Evolutionary conservation across 1,140 invertebrate species (phyloP).

Genomic region (Protaetia brevitarsis): DNA sequence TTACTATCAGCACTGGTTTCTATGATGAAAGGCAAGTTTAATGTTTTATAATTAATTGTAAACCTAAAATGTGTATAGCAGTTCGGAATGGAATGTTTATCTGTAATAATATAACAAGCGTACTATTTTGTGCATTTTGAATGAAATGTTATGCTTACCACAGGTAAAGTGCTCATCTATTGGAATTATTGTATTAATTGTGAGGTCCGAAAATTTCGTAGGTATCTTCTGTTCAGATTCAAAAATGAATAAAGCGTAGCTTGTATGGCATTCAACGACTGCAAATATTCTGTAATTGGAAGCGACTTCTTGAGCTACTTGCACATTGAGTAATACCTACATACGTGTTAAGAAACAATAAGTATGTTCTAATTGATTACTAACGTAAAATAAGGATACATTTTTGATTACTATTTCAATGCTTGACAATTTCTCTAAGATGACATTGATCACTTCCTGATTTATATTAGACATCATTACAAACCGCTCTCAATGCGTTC

Average conservation of each 20-base stretch:
- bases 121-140: neutral
- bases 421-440: slow-evolving; percentile 46
- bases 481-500: neutral
- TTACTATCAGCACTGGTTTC: slow-evolving; percentile 60
- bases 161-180: slow-evolving; percentile 72
- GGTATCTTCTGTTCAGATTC: slow-evolving; percentile 58
- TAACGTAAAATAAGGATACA: slow-evolving; percentile 42
- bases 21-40: slow-evolving; percentile 62
- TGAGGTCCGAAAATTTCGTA: slow-evolving; percentile 65
- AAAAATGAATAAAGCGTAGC: slow-evolving; percentile 65
- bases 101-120: slow-evolving; percentile 45
- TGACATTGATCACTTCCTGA: slow-evolving; percentile 42
- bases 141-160: slow-evolving; percentile 59
- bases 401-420: slow-evolving; percentile 41
- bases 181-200: slow-evolving; percentile 70
- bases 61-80: slow-evolving; percentile 57
- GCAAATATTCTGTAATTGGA: slow-evolving; percentile 56
- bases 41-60: slow-evolving; percentile 57
- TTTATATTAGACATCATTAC: slow-evolving; percentile 20
- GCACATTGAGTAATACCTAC: slow-evolving; percentile 46
- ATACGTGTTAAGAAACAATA: neutral
- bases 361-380: neutral
- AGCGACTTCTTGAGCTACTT: slow-evolving; percentile 37
- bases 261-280: slow-evolving; percentile 62
- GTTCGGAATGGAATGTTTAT: slow-evolving; percentile 53